phyloP scores from a whole-genome alignment of 2,113 vertebrate genomes.

The Nasalis larvatus region DNA sequence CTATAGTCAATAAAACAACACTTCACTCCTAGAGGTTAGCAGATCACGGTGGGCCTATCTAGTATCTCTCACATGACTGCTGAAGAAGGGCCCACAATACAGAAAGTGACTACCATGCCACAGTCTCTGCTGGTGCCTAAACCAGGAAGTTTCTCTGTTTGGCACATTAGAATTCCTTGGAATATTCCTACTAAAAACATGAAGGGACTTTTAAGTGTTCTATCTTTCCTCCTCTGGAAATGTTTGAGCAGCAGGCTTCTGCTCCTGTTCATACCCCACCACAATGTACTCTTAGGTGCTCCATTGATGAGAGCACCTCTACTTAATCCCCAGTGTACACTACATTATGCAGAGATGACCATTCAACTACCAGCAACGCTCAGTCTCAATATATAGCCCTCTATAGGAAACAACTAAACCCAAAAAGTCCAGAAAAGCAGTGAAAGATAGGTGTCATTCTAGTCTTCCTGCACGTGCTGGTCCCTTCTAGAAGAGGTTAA shows the following conservation, averaged over 20 bases:
- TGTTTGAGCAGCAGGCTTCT: background rate
- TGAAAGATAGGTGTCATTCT: background rate
- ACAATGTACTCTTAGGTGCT: background rate
- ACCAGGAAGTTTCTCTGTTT: background rate
- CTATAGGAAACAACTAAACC: background rate
- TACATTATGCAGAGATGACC: background rate
- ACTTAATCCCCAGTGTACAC: background rate
- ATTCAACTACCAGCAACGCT: background rate
- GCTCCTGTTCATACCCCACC: background rate
- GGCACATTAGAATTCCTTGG: background rate
- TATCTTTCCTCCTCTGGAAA: background rate
- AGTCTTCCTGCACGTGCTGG: background rate
- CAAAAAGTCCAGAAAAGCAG: background rate
- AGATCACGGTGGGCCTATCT: background rate
- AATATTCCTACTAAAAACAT: background rate
- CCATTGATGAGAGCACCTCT: background rate
- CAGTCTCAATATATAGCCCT: background rate
- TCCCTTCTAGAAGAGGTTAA: background rate
- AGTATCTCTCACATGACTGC: background rate
- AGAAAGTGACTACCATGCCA: background rate
- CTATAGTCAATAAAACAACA: slow-evolving; percentile 34
- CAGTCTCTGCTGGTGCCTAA: background rate
- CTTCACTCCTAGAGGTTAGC: background rate
- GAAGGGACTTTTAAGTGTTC: background rate
- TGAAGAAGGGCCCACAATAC: background rate